Conservation (phyloP, 2,888 invertebrate species). For the Cataglyphis livida region DNA sequence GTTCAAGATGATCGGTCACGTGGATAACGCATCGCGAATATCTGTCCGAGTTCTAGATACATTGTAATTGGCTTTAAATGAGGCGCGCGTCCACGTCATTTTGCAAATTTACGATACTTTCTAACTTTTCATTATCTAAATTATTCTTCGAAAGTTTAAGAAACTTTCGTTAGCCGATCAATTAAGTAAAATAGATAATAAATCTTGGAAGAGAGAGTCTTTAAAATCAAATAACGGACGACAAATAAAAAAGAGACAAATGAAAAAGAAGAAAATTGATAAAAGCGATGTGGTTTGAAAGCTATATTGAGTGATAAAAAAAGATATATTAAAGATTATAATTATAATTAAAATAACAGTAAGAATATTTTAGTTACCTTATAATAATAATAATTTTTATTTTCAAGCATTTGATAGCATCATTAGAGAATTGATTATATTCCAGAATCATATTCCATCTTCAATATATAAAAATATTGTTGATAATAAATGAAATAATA, state of each 20-base stretch:
- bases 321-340: background rate
- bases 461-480: background rate
- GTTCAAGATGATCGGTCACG: background rate
- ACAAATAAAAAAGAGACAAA: slow-evolving; percentile 1
- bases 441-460: background rate
- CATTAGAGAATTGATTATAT: background rate
- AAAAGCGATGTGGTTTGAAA: background rate
- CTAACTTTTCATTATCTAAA: background rate
- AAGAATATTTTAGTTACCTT: background rate
- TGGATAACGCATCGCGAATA: slow-evolving; percentile 17
- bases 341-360: background rate
- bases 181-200: background rate
- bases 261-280: background rate
- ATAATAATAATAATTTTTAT: background rate
- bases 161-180: background rate
- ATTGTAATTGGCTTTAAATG: background rate
- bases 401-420: background rate
- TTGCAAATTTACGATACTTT: background rate
- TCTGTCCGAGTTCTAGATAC: background rate
- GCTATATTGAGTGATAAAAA: background rate
- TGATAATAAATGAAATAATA: background rate
- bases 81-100: background rate
- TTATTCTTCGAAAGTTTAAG: background rate
- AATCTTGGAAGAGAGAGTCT: background rate
- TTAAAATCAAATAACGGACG: background rate